Base-by-base conservation (phyloP, 2,797 vertebrate species). In the Gallinago nigripennis region DNA sequence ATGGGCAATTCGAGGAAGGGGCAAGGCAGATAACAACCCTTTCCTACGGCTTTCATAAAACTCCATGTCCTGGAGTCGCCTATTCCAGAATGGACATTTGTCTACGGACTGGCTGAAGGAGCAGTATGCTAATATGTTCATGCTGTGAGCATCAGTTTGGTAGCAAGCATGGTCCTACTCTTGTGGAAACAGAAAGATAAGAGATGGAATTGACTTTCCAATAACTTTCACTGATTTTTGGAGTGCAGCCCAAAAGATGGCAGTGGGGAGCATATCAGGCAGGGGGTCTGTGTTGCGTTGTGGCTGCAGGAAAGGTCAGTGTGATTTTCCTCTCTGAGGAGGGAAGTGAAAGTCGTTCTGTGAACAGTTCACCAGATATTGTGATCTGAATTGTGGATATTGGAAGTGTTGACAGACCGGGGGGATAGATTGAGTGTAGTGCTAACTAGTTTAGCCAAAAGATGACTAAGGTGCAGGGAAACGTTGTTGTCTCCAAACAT, bases 381-480 rank as follows among this genome's bases (percentile, higher is more conserved):
- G 35, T 80, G 46, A 20, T 84, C 75, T 85, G 51, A 86, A 82
- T 1, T 82, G 66, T 17, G 50, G 64, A 14, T 75, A 71, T 4
- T 73, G 75, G 50, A 91, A 57, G 64, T 95, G 88, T 65, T 95
- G 92, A 85, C 68, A 94, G 88, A 41, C 25, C 30, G 43, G 35
- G 48, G 64, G 93, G 86, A 80, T 41, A 85, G 60, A 85, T 1
- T 80, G 86, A 90, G 35, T 66, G 33, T 63, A 82, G n/a, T 54
- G 39, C 78, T 95, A 72, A 64, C 31, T 53, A 64, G 27, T 82
- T 92, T 85, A 94, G 95, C 94, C 95, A 95, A 95, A 87, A 92
- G 88, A 95, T 96, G 86, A 95, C 92, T 92, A 82, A 96, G 86
- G 65, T 87, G 25, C 57, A 53, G 66, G 84, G 71, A 86, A 89